A percentile compares a stretch with the other conserved stretches of the same genome.
Conservation (phyloP, 1,140 invertebrate species). For the Tribolium castaneum region DNA sequence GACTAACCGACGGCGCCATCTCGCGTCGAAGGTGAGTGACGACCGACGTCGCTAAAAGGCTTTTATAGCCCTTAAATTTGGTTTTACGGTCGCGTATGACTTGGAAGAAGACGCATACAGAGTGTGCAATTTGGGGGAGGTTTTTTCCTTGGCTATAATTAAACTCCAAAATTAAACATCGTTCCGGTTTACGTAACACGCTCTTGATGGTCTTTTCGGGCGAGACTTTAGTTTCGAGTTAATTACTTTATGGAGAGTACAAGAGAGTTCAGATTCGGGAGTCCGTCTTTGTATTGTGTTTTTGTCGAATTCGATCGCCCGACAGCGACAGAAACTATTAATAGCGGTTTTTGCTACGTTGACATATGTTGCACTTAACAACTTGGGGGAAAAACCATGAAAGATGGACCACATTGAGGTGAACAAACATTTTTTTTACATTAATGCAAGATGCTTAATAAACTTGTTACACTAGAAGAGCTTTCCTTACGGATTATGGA, state of each 20-base stretch:
- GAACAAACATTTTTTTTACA: no score
- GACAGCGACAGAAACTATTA: slow-evolving; percentile 1
- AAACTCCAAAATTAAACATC: slow-evolving; percentile 20
- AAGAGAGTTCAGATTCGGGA: not conserved
- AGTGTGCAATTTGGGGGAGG: not conserved
- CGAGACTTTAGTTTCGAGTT: slow-evolving; percentile 5
- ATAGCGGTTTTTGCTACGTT: no score
- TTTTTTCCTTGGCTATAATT: not conserved
- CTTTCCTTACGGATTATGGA: no score
- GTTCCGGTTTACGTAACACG: slow-evolving; percentile 26
- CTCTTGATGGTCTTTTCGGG: slow-evolving; percentile 9
- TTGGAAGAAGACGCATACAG: not conserved
- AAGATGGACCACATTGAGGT: no score
- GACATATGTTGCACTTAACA: no score
- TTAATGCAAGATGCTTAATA: no score
- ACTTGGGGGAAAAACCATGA: no score
- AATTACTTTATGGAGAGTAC: slow-evolving; percentile 32
- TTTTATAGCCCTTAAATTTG: slow-evolving; percentile 2
- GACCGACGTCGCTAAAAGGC: slow-evolving; percentile 14
- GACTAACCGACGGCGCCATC: not conserved
- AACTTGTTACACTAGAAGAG: no score
- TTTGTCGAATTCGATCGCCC: not conserved
- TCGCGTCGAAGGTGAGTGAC: slow-evolving; percentile 15
- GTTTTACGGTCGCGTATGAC: not conserved
- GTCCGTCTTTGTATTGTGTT: not conserved